Base-by-base conservation (phyloP, 2,888 invertebrate genomes). In the Toxonevra muliebris region DNA sequence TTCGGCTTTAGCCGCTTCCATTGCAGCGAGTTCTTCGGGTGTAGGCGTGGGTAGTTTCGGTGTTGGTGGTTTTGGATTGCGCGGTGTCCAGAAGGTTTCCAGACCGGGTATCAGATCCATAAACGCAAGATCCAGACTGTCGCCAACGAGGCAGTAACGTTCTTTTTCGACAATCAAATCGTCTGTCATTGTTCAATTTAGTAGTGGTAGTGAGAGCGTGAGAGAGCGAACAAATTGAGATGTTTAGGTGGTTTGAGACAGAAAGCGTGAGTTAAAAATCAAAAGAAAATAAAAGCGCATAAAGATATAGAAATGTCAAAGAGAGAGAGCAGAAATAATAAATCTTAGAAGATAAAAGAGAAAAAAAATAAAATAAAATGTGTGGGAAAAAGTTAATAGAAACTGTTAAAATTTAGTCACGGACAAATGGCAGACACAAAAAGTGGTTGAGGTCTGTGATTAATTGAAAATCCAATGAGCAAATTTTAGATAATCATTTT, bases 61-160 rank as follows among this genome's bases (percentile, higher is more conserved):
- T 66, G 86, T 86, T 57, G 85, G 86, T 67, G 86, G 85, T 74
- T 86, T 86, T 60, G 86, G 86, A 76, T 84, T 84, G 50, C 84
- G 78, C 59, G 80, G 80, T 69, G 84, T 82, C 75, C 82, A 86
- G 78, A 82, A 82, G 64, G 88, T 87, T 77, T 89, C 88, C 73
- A 89, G 87, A 74, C 89, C 89, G 66, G 88, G 88, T 82, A 90
- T 89, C 81, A 91, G 88, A 86, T 95, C 96, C 85, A 94, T 90
- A 89, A 96, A 95, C 78, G 97, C 96, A 86, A 92, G 90, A 87
- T 97, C 97, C 89, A 97, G 90, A 88, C 95, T 96, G 87, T 96
- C 93, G 80, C 94, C 93, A 87, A 97, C 93, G 85, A 92, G 90
- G 88, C 95, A 96, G 91, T 91, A 96, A 87, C 91, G 92, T 89